Conservation (phyloP, 2,888 invertebrate genomes). For the Phania funesta region DNA sequence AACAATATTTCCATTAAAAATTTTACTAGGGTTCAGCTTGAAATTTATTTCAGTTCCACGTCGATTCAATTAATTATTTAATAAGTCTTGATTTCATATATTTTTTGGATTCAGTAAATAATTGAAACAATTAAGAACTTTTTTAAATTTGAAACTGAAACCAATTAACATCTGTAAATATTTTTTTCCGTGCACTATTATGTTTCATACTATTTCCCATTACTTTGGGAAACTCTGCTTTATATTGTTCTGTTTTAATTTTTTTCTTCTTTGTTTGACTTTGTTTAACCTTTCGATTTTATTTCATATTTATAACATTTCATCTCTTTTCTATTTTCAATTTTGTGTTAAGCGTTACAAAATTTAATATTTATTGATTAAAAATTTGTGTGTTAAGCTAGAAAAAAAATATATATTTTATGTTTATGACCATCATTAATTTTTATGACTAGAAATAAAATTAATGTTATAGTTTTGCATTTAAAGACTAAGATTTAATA, state of each 20-base stretch:
- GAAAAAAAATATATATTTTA: conserved; percentile 14
- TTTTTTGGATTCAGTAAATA: no score
- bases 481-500: conserved; percentile 21
- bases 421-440: conserved; percentile 58
- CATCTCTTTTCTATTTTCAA: conserved; percentile 35
- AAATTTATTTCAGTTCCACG: no score
- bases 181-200: no score
- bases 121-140: no score
- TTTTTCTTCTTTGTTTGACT: neutral
- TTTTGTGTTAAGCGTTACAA: conserved; percentile 52
- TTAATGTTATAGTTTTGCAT: conserved; percentile 3
- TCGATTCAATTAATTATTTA: no score
- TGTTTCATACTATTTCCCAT: neutral
- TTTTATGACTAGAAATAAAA: conserved; percentile 51
- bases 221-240: conserved; percentile 17
- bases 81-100: no score
- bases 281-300: conserved; percentile 28
- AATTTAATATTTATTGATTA: conserved; percentile 64
- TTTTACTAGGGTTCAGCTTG: no score
- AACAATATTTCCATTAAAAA: no score
- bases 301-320: conserved; percentile 54
- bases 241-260: neutral
- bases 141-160: no score
- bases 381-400: conserved; percentile 30
- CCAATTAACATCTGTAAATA: no score